phyloP scores from a whole-genome alignment of 2,113 vertebrate genomes.

The Cynopterus brachyotis region DNA sequence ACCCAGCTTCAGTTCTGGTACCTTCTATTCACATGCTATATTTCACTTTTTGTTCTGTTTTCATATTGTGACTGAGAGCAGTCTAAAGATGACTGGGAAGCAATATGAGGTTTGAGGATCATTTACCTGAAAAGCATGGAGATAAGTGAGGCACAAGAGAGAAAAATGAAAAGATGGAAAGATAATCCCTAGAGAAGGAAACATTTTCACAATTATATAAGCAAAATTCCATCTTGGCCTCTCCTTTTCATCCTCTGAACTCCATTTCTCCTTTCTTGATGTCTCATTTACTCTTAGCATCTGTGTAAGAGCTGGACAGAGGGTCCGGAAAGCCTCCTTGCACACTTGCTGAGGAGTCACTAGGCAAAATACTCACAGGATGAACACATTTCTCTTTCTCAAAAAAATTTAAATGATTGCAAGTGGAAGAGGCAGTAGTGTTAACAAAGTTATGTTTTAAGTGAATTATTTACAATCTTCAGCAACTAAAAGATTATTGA shows the following conservation, averaged over 20 bases:
- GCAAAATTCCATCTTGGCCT: background rate
- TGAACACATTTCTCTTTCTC: background rate
- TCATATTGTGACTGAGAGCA: background rate
- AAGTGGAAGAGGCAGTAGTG: background rate
- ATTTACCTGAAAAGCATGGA: background rate
- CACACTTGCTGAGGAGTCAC: background rate
- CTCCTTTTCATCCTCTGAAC: background rate
- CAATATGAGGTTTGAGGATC: background rate
- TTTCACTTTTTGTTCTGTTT: background rate
- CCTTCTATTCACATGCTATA: background rate
- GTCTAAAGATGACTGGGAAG: background rate
- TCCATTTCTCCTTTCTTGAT: background rate
- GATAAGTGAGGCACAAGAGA: background rate
- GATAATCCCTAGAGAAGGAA: background rate
- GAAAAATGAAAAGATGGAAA: background rate
- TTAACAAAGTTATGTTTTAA: constrained; percentile 20
- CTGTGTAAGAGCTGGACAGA: background rate
- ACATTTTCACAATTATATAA: constrained; percentile 7
- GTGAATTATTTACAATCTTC: background rate
- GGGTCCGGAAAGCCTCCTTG: background rate
- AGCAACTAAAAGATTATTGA: background rate
- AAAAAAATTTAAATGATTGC: background rate
- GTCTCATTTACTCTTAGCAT: background rate
- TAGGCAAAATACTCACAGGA: background rate
- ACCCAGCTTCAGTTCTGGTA: background rate